phyloP scores from a whole-genome alignment of 2,888 invertebrate species.

The Neoaliturus tenellus region DNA sequence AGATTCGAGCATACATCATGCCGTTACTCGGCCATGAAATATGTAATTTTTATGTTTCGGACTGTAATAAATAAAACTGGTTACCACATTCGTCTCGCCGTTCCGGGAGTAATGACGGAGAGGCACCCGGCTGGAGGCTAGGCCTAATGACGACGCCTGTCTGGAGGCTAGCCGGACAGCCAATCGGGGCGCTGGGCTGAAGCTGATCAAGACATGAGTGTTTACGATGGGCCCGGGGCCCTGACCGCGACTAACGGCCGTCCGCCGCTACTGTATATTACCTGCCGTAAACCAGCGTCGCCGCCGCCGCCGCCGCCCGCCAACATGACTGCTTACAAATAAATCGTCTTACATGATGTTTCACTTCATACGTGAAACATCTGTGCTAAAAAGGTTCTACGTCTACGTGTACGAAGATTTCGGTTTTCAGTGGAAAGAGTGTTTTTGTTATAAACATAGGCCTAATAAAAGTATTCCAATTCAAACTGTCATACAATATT shows the following conservation, averaged over 20 bases:
- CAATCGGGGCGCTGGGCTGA: not conserved
- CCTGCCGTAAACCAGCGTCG: not conserved
- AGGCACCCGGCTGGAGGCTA: conserved; percentile 34
- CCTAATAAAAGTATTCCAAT: no score
- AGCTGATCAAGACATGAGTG: conserved; percentile 40
- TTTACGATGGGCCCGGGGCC: not conserved
- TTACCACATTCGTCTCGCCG: conserved; percentile 41
- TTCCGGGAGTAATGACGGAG: conserved; percentile 6
- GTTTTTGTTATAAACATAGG: no score
- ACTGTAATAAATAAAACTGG: conserved; percentile 50
- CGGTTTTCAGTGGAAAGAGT: no score
- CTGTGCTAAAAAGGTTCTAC: no score
- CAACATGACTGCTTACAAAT: no score
- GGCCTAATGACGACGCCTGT: conserved; percentile 12
- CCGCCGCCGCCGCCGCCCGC: no score
- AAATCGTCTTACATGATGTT: no score
- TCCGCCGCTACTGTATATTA: not conserved
- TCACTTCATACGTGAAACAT: no score
- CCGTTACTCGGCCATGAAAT: conserved; percentile 35
- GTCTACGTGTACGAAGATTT: no score
- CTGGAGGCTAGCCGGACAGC: conserved; percentile 17
- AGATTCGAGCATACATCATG: conserved; percentile 31
- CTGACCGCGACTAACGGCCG: not conserved
- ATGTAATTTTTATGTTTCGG: conserved; percentile 49
- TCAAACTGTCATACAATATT: no score